phyloP scores from a whole-genome alignment of 2,113 vertebrate genomes.

The Pungitius pungitius region DNA sequence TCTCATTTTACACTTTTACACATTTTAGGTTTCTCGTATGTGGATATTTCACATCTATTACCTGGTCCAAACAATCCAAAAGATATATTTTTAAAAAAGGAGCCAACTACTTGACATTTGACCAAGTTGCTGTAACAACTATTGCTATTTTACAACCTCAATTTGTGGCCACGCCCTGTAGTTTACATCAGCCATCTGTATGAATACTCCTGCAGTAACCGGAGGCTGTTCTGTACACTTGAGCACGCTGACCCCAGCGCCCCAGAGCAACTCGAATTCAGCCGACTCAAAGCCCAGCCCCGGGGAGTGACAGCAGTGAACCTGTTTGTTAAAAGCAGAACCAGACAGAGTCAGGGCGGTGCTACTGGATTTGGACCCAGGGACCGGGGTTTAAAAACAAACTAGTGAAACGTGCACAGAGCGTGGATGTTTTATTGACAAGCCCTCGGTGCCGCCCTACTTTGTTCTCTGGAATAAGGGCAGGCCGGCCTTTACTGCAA shows the following conservation, averaged over 20 bases:
- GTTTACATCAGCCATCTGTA: background rate
- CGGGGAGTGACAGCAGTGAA: background rate
- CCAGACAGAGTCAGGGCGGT: background rate
- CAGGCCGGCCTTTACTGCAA: background rate
- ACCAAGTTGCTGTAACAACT: background rate
- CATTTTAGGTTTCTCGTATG: background rate
- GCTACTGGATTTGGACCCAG: background rate
- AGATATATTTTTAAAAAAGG: background rate
- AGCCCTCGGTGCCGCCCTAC: background rate
- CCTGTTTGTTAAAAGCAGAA: background rate
- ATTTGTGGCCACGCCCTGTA: background rate
- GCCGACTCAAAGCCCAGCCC: background rate
- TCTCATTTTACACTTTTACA: too few relatives aligned
- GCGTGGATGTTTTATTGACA: background rate
- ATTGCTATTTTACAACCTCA: background rate
- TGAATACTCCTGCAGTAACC: background rate
- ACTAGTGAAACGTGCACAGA: background rate
- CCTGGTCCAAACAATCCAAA: background rate
- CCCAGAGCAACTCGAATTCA: background rate
- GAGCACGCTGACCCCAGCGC: background rate
- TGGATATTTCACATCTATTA: background rate
- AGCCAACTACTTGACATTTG: background rate
- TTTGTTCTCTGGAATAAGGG: background rate
- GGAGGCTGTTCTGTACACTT: background rate
- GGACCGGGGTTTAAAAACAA: background rate